These are phyloP conservation scores for Trichogramma evanescens DNA, from an alignment of 2,888 invertebrate genomes.

Conservation along the genomic window DNA sequence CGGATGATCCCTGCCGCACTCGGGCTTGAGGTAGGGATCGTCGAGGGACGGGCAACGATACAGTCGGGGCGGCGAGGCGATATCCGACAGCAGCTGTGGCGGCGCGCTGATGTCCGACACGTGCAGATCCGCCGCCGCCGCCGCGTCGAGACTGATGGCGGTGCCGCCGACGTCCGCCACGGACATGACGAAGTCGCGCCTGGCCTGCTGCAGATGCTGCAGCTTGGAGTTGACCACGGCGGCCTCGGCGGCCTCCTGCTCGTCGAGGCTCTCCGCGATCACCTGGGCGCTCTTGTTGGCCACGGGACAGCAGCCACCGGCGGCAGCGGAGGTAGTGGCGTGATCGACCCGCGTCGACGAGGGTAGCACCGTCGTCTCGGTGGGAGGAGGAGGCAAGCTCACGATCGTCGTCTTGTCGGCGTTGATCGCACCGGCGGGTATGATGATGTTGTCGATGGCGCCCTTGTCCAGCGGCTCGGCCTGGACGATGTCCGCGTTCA, in stretches of 20 bases:
- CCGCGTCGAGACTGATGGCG: conserved; percentile 26
- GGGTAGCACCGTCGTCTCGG: background rate
- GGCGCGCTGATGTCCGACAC: background rate
- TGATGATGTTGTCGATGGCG: conserved; percentile 34
- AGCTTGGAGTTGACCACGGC: conserved; percentile 30
- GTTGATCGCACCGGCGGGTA: conserved; percentile 33
- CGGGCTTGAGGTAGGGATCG: conserved; percentile 4
- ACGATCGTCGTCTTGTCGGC: conserved; percentile 33
- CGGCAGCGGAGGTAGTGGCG: background rate
- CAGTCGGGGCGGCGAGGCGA: background rate
- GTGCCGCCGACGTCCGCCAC: conserved; percentile 35
- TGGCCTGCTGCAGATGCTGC: conserved; percentile 35
- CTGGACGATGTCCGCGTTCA: conserved; percentile 35
- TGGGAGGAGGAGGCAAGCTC: conserved; percentile 24
- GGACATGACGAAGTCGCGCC: conserved; percentile 39
- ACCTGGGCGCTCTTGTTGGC: conserved; percentile 33
- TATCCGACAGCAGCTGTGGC: background rate
- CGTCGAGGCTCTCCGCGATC: conserved; percentile 28
- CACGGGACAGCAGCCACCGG: background rate
- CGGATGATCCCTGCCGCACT: conserved; percentile 29
- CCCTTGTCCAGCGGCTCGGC: conserved; percentile 30
- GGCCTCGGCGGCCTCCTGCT: conserved; percentile 34
- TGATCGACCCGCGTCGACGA: background rate
- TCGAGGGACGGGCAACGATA: conserved; percentile 2
- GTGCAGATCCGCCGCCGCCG: conserved; percentile 16